Conservation (phyloP, 2,888 invertebrate species). For the Perizoma flavofasciatum region DNA sequence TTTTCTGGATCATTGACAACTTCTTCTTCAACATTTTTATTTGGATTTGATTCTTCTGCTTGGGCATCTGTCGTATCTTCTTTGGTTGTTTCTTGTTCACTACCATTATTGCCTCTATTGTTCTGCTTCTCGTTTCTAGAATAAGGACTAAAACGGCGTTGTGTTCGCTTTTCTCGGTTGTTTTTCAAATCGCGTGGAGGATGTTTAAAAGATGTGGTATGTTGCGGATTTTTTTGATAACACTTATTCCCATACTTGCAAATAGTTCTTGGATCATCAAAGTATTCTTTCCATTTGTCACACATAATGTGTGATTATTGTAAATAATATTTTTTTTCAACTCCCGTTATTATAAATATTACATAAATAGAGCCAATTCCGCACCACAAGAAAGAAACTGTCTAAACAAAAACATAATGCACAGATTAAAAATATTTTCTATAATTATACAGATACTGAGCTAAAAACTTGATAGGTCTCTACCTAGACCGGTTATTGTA, state of each 20-base stretch:
- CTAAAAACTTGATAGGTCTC: too few species aligned
- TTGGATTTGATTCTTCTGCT: slow-evolving; percentile 6
- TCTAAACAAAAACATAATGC: neutral
- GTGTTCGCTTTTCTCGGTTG: slow-evolving; percentile 40
- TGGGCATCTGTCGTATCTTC: too few species aligned
- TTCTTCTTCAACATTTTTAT: neutral
- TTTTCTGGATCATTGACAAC: neutral
- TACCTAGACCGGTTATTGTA: too few species aligned
- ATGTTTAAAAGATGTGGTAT: slow-evolving; percentile 90
- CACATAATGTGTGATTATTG: slow-evolving; percentile 47
- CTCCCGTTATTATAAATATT: too few species aligned
- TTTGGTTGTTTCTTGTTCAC: too few species aligned
- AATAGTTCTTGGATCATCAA: slow-evolving; percentile 76
- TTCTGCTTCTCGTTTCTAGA: slow-evolving; percentile 32
- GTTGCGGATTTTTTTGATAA: slow-evolving; percentile 91
- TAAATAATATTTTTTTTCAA: too few species aligned
- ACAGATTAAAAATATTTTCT: too few species aligned
- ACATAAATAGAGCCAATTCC: too few species aligned
- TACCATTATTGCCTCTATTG: neutral
- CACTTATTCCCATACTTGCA: slow-evolving; percentile 92
- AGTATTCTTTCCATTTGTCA: slow-evolving; percentile 64
- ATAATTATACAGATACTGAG: too few species aligned
- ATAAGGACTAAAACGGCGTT: slow-evolving; percentile 55
- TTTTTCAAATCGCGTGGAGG: slow-evolving; percentile 76
- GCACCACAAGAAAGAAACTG: neutral